Evolutionary conservation across 2,888 invertebrate species (phyloP), one percentile per base, ranked within the genome.

Genomic region (Colletes collaris): DNA sequence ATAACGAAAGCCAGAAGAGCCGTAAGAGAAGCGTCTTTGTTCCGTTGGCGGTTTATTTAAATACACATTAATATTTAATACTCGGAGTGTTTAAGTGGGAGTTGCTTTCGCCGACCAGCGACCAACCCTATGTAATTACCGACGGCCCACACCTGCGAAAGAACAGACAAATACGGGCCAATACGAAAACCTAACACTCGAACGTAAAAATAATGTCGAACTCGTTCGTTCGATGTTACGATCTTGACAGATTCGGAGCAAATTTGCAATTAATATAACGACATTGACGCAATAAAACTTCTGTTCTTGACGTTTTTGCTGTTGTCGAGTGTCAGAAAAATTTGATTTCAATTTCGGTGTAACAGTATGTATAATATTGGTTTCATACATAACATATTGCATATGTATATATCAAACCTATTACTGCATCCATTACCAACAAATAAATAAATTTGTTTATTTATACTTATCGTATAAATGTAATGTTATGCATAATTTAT

Each of bases 41-140:
- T 86, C 86, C 76, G 78, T 86, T 81, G 83, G 79, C 81, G 83
- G 81, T 91, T 91, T 90, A 91, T 91, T 91, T 91, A 91, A 91
- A 92, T 91, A 86, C 86, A 82, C 90, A 91, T 92, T 92, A 91
- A 91, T 91, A 92, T 92, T 91, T 91, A 91, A 90, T 91, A 89
- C 89, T 83, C 81, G 81, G 71, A 82, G 88, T 90, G 89, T 88
- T 91, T 90, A 90, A 91, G 91, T 91, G 90, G 91, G 91, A 89
- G 90, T 90, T 87, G 80, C 87, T 87, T 76, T 82, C 84, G 85
- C 85, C 86, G 81, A 84, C 84, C 86, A 87, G 84, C 86, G 84
- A 74, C 46, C 70, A 86, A 87, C 79, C 89, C 90, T 88, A 88
- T 91, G 89, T 91, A 91, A 91, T 91, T 91, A 91, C 87, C 69